These are phyloP conservation scores for Dryocosmus kuriphilus DNA, from an alignment of 2,888 invertebrate genomes.

Conservation along the genomic window DNA sequence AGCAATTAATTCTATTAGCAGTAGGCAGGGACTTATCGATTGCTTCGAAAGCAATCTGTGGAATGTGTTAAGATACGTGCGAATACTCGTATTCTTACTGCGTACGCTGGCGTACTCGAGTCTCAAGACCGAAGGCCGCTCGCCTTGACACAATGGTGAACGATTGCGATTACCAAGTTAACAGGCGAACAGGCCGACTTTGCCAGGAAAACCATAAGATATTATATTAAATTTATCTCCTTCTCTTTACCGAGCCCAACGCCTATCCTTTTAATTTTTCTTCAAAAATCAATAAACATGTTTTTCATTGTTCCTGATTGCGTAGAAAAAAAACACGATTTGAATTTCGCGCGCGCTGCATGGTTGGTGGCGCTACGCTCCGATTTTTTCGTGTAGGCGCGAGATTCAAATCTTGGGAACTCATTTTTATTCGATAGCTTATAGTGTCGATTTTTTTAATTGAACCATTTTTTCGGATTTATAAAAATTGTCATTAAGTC, in stretches of 20 bases:
- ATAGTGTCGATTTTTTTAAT: too few species aligned
- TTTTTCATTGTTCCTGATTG: not conserved
- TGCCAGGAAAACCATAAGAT: slow-evolving; percentile 12
- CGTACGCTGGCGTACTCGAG: slow-evolving; percentile 28
- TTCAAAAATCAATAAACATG: slow-evolving; percentile 14
- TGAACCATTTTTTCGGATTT: too few species aligned
- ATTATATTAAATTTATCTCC: slow-evolving; percentile 19
- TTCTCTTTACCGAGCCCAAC: not conserved
- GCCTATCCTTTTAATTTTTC: not conserved
- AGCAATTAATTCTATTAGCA: slow-evolving; percentile 39
- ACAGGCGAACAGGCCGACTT: slow-evolving; percentile 39
- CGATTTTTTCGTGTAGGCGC: too few species aligned
- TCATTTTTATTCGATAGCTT: too few species aligned
- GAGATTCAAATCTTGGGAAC: too few species aligned
- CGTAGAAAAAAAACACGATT: too few species aligned
- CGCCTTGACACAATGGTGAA: slow-evolving; percentile 39
- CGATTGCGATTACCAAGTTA: slow-evolving; percentile 37
- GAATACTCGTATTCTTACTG: slow-evolving; percentile 39
- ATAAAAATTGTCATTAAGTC: not conserved
- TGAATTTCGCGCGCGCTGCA: too few species aligned
- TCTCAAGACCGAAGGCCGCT: slow-evolving; percentile 37
- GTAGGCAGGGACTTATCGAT: slow-evolving; percentile 36
- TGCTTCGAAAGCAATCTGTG: slow-evolving; percentile 33
- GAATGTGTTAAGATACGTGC: slow-evolving; percentile 39
- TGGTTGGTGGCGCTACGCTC: too few species aligned